phyloP scores from a whole-genome alignment of 1,140 invertebrate species.

The Planococcus citri region DNA sequence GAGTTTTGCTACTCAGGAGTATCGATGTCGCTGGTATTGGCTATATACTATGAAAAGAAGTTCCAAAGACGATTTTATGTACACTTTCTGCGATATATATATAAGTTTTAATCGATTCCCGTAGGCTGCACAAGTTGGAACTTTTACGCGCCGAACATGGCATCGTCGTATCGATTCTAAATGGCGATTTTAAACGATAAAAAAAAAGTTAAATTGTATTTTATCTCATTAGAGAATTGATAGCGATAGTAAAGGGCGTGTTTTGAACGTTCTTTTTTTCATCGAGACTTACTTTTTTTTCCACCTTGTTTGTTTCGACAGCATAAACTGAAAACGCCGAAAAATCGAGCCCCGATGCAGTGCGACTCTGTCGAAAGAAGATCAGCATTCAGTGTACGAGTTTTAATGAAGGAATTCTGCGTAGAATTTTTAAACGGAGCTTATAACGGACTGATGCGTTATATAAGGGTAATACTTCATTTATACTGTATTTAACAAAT shows the following conservation, averaged over 20 bases:
- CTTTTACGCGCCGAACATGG: not conserved
- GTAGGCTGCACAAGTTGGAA: not conserved
- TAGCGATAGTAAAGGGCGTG: not conserved
- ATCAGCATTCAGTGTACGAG: constrained; percentile 65
- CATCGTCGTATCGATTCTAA: not conserved
- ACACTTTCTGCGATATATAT: too few relatives aligned
- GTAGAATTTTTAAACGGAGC: constrained; percentile 79
- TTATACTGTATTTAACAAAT: not conserved
- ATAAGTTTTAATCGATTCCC: not conserved
- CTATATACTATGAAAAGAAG: too few relatives aligned
- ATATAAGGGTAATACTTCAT: constrained; percentile 45
- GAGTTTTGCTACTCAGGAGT: not conserved
- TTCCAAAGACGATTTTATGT: too few relatives aligned
- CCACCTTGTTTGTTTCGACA: constrained; percentile 28
- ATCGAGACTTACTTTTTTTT: too few relatives aligned
- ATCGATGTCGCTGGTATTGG: too few relatives aligned
- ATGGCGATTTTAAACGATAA: not conserved
- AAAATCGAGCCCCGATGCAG: constrained; percentile 48
- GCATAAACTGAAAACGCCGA: constrained; percentile 48
- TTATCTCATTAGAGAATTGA: not conserved
- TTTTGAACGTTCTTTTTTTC: too few relatives aligned
- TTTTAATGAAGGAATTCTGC: constrained; percentile 89
- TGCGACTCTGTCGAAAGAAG: constrained; percentile 44
- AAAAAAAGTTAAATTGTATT: constrained; percentile 8
- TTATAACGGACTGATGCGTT: constrained; percentile 82